Conservation (phyloP, 2,888 invertebrate species). For the Diadromus collaris region DNA sequence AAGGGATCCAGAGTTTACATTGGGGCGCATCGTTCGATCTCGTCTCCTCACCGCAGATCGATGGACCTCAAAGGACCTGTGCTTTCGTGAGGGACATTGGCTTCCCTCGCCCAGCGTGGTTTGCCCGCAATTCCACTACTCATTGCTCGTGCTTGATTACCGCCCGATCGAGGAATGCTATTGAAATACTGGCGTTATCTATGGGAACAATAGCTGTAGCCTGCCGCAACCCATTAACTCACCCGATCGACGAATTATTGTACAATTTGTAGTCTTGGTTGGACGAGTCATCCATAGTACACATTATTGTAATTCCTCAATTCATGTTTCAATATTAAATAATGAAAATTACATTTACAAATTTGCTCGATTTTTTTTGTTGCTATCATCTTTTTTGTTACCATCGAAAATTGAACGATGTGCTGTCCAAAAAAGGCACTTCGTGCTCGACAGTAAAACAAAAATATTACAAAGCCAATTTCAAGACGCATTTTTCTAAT, state of each 20-base stretch:
- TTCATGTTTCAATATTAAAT: neutral
- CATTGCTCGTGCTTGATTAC: slow-evolving; percentile 39
- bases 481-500: too few relatives aligned
- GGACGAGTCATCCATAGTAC: neutral
- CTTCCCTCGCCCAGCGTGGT: slow-evolving; percentile 13
- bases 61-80: slow-evolving; percentile 48
- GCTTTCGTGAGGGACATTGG: slow-evolving; percentile 42
- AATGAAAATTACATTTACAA: neutral
- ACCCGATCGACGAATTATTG: neutral
- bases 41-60: slow-evolving; percentile 53
- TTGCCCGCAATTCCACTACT: slow-evolving; percentile 45
- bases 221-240: neutral
- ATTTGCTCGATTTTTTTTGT: neutral
- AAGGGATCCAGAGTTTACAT: slow-evolving; percentile 32
- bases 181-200: slow-evolving; percentile 35
- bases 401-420: too few relatives aligned
- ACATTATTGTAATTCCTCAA: neutral
- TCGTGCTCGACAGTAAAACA: too few relatives aligned
- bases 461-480: too few relatives aligned
- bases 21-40: slow-evolving; percentile 47
- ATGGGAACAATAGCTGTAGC: neutral
- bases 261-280: neutral
- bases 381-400: too few relatives aligned
- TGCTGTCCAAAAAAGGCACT: too few relatives aligned
- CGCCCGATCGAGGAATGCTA: slow-evolving; percentile 40